Evolutionary conservation across 1,140 invertebrate species (phyloP).

Genomic region (Kradibia gibbosae): DNA sequence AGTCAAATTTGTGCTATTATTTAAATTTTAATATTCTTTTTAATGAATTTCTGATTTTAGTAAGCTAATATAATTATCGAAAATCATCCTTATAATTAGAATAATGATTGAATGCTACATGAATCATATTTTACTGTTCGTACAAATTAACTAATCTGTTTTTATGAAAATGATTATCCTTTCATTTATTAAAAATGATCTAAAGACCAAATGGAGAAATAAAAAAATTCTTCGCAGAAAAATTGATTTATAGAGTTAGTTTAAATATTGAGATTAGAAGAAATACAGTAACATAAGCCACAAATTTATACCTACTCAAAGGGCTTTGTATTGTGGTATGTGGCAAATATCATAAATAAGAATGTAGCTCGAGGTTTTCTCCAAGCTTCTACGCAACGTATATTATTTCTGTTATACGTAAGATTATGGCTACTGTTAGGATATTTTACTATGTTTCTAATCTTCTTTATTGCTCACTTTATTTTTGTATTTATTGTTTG

Average conservation of each 20-base stretch:
- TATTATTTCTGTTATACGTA: not conserved
- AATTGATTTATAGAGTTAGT: constrained; percentile 21
- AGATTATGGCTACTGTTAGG: constrained; percentile 1
- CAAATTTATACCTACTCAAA: constrained; percentile 23
- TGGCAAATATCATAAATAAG: constrained; percentile 29
- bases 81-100: no score
- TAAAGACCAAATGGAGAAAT: no score
- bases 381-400: not conserved
- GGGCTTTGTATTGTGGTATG: no score
- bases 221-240: not conserved
- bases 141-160: no score
- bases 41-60: no score
- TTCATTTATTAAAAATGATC: no score
- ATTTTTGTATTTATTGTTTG: not conserved
- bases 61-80: no score
- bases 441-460: constrained; percentile 4
- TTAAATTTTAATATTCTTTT: no score
- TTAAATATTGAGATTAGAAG: constrained; percentile 16
- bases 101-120: no score
- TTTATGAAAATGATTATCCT: no score
- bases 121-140: no score
- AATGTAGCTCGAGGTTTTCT: not conserved
- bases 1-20: no score
- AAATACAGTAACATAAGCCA: not conserved
- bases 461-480: not conserved